Conservation (phyloP, 2,113 vertebrate species). For the Natator depressus region DNA sequence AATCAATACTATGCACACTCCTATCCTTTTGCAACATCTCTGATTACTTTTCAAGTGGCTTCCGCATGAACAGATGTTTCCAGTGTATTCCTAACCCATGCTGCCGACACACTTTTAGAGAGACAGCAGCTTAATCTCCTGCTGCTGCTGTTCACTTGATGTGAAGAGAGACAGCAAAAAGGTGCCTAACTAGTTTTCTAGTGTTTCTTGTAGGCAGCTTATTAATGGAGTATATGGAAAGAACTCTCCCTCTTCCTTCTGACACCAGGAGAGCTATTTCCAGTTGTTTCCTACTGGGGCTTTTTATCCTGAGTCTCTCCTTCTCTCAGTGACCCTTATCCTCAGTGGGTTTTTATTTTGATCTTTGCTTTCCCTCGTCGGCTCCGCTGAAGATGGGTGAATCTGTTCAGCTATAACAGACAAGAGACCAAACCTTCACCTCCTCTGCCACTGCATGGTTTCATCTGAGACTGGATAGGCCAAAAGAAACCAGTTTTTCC, state of each 20-base stretch:
- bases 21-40: neutral
- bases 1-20: neutral
- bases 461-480: rapidly evolving
- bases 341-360: constrained; percentile 15
- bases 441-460: rapidly evolving
- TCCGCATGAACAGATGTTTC: neutral
- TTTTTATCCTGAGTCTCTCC: neutral
- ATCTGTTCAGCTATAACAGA: rapidly evolving
- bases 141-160: neutral
- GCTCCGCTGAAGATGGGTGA: constrained; percentile 9
- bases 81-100: rapidly evolving
- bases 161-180: neutral
- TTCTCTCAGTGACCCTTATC: neutral
- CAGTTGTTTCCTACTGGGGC: neutral
- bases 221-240: neutral
- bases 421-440: neutral
- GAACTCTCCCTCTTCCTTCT: neutral
- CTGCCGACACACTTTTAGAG: rapidly evolving
- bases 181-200: neutral
- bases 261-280: neutral
- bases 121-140: neutral
- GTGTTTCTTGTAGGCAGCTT: neutral
- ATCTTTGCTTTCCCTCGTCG: neutral
- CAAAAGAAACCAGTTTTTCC: neutral
- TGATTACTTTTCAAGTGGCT: neutral